Evolutionary conservation across 2,888 invertebrate genomes (phyloP), one percentile per base, ranked within the genome.

Genomic region (Celastrina argiolus): DNA sequence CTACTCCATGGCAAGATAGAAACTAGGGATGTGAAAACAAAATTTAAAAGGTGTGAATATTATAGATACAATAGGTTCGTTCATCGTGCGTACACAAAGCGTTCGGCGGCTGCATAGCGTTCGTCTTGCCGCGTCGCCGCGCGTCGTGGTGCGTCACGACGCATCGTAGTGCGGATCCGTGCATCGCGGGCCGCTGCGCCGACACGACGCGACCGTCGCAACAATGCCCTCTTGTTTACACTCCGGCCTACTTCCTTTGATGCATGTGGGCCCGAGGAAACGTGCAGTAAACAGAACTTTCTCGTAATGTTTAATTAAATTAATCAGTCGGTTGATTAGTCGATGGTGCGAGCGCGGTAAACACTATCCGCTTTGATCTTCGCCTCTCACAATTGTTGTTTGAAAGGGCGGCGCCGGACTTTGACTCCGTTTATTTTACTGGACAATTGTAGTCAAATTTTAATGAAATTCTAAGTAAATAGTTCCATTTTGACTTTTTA

Each of bases 281-380:
- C 86, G 84, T 85, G 83, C 82, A 85, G 85, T 88, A 91, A 91
- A 91, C 90, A 91, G 78, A 90, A 88, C 90, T 90, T 90, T 91
- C 90, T 90, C 84, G 90, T 90, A 88, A 90, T 90, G 90, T 91
- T 90, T 90, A 91, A 90, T 91, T 91, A 89, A 91, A 90, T 91
- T 91, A 91, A 90, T 91, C 90, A 90, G 89, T 84, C 82, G 87
- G 86, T 85, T 89, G 90, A 90, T 91, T 90, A 88, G 90, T 84
- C 89, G 89, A 88, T 88, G 89, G 87, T 83, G 81, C 82, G 84
- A 75, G 81, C 83, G 85, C 83, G 82, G 88, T 91, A 91, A 91
- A 91, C 90, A 90, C 81, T 81, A 78, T 78, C 79, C 79, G 81
- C 89, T 90, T 89, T 90, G 89, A 90, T 89, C 86, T 89, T 81